phyloP scores from a whole-genome alignment of 2,797 vertebrate genomes.

The Acipenser transmontanus region DNA sequence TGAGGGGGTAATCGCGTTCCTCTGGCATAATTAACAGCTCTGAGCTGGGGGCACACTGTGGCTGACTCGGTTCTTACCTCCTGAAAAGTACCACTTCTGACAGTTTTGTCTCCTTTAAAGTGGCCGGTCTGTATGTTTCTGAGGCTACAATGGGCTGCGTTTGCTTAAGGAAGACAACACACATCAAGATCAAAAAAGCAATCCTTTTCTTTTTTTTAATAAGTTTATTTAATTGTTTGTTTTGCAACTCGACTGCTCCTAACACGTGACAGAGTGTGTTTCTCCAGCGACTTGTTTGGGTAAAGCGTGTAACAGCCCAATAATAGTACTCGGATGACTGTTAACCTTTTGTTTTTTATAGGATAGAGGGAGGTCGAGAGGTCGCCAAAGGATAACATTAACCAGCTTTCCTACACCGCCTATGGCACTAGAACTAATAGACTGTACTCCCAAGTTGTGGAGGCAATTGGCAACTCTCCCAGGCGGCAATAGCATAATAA shows the following conservation, averaged over 20 bases:
- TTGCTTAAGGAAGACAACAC: neutral
- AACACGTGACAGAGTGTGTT: neutral
- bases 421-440: neutral
- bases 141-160: neutral
- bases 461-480: neutral
- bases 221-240: no score
- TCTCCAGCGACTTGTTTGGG: neutral
- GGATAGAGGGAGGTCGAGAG: neutral
- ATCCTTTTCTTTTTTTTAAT: no score
- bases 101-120: conserved; percentile 11
- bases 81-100: neutral
- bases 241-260: no score
- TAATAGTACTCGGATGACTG: neutral
- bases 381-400: neutral
- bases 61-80: conserved; percentile 29
- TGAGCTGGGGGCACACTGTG: conserved; percentile 54
- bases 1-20: conserved; percentile 82
- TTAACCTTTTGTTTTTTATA: neutral
- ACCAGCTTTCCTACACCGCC: neutral
- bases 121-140: conserved; percentile 35
- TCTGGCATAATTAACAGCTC: conserved; percentile 79
- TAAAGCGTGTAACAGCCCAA: neutral
- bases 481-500: no score
- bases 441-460: neutral
- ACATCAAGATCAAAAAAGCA: neutral